phyloP scores from a whole-genome alignment of 1,140 invertebrate species.

The Platyscapa corneri region DNA sequence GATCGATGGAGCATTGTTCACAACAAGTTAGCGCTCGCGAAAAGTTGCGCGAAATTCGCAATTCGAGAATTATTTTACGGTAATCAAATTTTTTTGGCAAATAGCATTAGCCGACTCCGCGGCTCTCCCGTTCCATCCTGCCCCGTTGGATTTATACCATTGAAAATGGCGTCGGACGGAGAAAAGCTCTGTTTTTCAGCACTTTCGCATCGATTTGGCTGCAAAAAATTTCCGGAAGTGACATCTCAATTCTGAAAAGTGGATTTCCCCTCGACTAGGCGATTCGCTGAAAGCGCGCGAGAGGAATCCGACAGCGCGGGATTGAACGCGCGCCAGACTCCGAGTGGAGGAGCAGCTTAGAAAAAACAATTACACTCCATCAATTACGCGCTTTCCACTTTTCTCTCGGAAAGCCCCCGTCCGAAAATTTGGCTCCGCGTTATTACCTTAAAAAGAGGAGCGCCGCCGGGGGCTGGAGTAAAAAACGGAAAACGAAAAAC shows the following conservation, averaged over 20 bases:
- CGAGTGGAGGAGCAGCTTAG: conserved; percentile 1
- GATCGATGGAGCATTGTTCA: too few relatives aligned
- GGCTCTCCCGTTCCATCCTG: too few relatives aligned
- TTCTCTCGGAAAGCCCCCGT: neutral
- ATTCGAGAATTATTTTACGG: neutral
- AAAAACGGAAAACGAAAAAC: too few relatives aligned
- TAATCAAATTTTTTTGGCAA: neutral
- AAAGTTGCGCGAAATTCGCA: too few relatives aligned
- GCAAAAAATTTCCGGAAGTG: neutral
- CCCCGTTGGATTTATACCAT: neutral
- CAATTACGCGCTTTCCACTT: conserved; percentile 28
- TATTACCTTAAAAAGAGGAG: conserved; percentile 24
- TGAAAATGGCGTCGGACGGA: neutral
- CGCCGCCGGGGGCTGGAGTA: neutral
- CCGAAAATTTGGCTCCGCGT: conserved; percentile 37
- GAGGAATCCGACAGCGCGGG: neutral
- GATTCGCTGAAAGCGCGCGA: neutral
- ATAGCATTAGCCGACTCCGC: too few relatives aligned
- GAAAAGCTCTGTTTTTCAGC: neutral
- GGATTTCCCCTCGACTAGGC: neutral
- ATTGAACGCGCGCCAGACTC: neutral
- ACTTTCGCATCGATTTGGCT: neutral
- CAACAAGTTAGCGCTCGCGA: too few relatives aligned
- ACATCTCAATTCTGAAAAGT: conserved; percentile 21
- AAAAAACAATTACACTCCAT: conserved; percentile 30